Conservation (phyloP, 2,888 invertebrate species). For the Macrosiphum euphorbiae region DNA sequence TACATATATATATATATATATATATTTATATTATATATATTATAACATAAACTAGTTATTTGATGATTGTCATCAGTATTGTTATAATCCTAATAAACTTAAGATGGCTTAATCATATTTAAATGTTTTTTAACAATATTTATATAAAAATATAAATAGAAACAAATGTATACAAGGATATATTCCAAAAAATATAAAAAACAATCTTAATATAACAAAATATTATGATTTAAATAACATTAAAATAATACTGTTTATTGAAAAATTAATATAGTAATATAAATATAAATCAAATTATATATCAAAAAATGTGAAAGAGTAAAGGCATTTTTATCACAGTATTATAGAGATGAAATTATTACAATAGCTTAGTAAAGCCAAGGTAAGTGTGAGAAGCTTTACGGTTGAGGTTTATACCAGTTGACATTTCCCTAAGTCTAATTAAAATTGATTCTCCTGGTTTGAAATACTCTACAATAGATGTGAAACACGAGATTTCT, state of each 20-base stretch:
- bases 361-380: conserved; percentile 37
- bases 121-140: conserved; percentile 36
- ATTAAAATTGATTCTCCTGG: conserved; percentile 54
- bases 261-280: conserved; percentile 2
- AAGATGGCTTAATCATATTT: conserved; percentile 21
- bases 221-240: conserved; percentile 25
- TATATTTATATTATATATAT: background rate
- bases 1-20: conserved; percentile 22
- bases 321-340: conserved; percentile 24
- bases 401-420: conserved; percentile 30
- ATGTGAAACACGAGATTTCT: conserved; percentile 59
- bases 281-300: conserved; percentile 28
- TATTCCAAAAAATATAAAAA: conserved; percentile 22
- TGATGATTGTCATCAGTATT: conserved; percentile 40
- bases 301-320: background rate
- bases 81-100: conserved; percentile 48
- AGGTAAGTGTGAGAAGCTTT: conserved; percentile 57
- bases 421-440: conserved; percentile 47
- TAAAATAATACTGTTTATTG: conserved; percentile 26
- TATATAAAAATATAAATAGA: background rate
- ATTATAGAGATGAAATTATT: background rate
- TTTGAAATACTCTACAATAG: conserved; percentile 50
- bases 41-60: conserved; percentile 40
- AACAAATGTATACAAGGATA: conserved; percentile 30
- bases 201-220: conserved; percentile 29